A percentile compares a stretch with the other conserved stretches of the same genome.
phyloP scores from a whole-genome alignment of 2,797 vertebrate genomes.

The Pteropus rufus region DNA sequence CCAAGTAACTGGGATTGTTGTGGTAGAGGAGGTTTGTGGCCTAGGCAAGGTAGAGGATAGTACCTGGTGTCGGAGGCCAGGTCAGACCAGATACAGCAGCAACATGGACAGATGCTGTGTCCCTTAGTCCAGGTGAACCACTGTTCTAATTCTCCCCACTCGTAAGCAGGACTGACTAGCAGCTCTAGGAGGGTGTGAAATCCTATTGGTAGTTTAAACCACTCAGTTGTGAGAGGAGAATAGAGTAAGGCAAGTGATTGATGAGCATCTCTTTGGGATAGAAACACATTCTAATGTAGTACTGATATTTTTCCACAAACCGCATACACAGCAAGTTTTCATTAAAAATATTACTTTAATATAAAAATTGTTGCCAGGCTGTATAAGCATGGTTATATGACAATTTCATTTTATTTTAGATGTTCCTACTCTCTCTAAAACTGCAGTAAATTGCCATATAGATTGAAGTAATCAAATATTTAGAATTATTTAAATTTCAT shows the following conservation, averaged over 20 bases:
- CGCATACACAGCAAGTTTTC: not conserved
- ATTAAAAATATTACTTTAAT: constrained; percentile 42
- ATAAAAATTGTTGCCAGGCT: constrained; percentile 6
- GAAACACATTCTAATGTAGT: not conserved
- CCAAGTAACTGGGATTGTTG: not conserved
- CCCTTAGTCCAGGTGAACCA: not conserved
- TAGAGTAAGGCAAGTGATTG: not conserved
- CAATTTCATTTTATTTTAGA: not conserved
- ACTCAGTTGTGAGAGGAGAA: not conserved
- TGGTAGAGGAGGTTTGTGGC: not conserved
- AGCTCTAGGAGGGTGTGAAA: not conserved
- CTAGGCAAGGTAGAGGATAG: not conserved
- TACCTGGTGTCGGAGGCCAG: too few relatives aligned
- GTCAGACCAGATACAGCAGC: not conserved
- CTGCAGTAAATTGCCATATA: not conserved
- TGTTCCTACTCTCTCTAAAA: not conserved
- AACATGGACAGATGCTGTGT: fast-evolving
- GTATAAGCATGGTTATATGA: not conserved
- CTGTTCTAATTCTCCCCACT: not conserved
- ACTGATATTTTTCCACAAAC: not conserved
- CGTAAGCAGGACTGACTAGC: fast-evolving
- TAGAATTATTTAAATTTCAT: constrained; percentile 14
- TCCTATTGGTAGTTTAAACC: not conserved
- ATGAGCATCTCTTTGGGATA: not conserved
- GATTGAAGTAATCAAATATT: not conserved